Evolutionary conservation across 2,113 vertebrate species (phyloP).

Genomic region (Rousettus leschenaultii): DNA sequence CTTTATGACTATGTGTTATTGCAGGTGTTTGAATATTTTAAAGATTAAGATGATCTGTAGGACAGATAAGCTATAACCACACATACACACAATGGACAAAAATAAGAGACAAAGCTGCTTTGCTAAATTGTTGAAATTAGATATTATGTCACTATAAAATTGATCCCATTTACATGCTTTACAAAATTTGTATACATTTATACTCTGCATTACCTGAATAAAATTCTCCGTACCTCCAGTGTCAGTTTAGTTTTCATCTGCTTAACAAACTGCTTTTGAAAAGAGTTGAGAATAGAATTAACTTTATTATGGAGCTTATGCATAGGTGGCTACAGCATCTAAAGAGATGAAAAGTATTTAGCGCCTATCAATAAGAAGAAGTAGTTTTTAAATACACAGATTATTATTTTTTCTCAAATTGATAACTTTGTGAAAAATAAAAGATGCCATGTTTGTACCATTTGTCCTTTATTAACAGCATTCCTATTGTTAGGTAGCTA

Average conservation of each 20-base stretch:
- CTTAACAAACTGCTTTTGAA: constrained; percentile 70
- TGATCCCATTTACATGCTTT: background rate
- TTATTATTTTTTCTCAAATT: background rate
- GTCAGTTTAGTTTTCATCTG: constrained; percentile 37
- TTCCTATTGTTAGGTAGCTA: background rate
- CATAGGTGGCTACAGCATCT: background rate
- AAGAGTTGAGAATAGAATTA: constrained; percentile 72
- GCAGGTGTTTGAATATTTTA: constrained; percentile 67
- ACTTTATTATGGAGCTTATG: constrained; percentile 69
- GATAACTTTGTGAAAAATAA: background rate
- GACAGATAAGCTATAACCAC: constrained; percentile 26
- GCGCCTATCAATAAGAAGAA: constrained; percentile 67
- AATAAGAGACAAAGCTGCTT: constrained; percentile 59
- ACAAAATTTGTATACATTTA: constrained; percentile 64
- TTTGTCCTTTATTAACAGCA: background rate
- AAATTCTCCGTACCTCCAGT: constrained; percentile 51
- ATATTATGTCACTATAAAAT: constrained; percentile 49
- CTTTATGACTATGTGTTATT: constrained; percentile 65
- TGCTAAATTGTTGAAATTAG: constrained; percentile 49
- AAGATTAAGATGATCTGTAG: constrained; percentile 65
- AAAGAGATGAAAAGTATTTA: background rate
- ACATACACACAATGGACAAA: constrained; percentile 45
- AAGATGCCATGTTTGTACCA: background rate
- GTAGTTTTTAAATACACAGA: constrained; percentile 54
- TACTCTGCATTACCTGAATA: constrained; percentile 20